Percentiles rank a stretch among this genome's conserved stretches.
Evolutionary conservation across 2,113 vertebrate species (phyloP).

Genomic region (Carassius carassius): DNA sequence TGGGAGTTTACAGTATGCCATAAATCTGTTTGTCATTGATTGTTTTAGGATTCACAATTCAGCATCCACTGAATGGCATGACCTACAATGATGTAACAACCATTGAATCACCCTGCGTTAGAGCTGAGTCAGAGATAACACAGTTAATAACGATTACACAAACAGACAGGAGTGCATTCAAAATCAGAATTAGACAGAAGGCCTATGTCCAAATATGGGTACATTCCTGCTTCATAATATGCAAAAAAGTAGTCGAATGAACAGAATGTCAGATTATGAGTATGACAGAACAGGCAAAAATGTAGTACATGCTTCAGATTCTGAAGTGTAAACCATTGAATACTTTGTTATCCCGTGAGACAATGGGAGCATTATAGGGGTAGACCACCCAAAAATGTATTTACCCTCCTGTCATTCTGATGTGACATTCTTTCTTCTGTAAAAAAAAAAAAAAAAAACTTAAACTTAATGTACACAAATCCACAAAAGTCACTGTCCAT

Average conservation of each 20-base stretch:
- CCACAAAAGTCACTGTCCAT: too few relatives aligned
- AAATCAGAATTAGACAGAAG: slow-evolving; percentile 1
- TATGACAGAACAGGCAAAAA: neutral
- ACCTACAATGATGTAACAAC: neutral
- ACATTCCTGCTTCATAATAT: neutral
- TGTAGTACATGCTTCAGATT: neutral
- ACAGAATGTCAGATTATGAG: neutral
- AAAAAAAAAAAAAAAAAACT: too few relatives aligned
- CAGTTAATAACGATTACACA: neutral
- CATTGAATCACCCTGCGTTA: neutral
- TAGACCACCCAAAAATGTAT: too few relatives aligned
- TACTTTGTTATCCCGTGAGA: too few relatives aligned
- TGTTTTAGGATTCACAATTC: slow-evolving; percentile 1
- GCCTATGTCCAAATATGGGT: neutral
- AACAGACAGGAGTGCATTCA: neutral
- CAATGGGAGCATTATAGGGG: too few relatives aligned
- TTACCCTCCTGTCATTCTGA: too few relatives aligned
- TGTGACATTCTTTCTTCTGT: too few relatives aligned
- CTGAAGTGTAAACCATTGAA: neutral
- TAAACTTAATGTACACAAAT: too few relatives aligned
- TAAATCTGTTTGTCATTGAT: neutral
- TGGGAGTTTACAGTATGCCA: neutral
- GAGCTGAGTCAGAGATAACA: slow-evolving; percentile 1
- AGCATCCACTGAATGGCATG: neutral
- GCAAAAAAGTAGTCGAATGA: neutral